Percentiles rank a stretch among this genome's conserved stretches.
phyloP scores from a whole-genome alignment of 2,888 invertebrate species.

The Orchesellides sinensis region DNA sequence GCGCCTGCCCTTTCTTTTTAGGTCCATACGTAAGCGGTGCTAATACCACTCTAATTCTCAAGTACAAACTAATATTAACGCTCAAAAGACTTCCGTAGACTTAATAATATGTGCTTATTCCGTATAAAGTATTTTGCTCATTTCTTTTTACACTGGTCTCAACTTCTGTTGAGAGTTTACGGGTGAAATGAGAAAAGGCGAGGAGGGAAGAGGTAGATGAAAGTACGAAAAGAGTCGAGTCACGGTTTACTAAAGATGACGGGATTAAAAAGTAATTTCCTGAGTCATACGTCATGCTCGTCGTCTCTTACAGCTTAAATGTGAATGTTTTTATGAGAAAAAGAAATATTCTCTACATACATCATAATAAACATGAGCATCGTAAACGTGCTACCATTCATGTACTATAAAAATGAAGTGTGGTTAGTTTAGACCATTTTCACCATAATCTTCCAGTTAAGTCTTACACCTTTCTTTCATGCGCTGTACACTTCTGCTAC shows the following conservation, averaged over 20 bases:
- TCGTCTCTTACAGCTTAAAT: conserved; percentile 34
- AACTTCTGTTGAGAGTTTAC: neutral
- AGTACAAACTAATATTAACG: conserved; percentile 16
- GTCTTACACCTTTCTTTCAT: conserved; percentile 51
- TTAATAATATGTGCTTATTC: neutral
- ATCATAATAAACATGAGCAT: neutral
- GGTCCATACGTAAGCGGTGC: conserved; percentile 5
- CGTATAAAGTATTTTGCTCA: neutral
- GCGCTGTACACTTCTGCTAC: conserved; percentile 17
- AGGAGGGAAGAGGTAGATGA: neutral
- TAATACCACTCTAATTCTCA: conserved; percentile 25
- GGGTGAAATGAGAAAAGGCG: neutral
- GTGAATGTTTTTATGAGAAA: neutral
- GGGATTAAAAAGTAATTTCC: conserved; percentile 67
- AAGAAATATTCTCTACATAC: neutral
- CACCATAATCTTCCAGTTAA: conserved; percentile 56
- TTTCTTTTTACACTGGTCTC: neutral
- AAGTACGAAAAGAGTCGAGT: conserved; percentile 46
- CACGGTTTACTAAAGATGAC: conserved; percentile 61
- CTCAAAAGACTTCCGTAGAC: conserved; percentile 1
- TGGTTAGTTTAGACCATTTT: conserved; percentile 48
- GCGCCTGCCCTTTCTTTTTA: too few species aligned
- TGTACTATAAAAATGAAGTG: neutral
- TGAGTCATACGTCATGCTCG: conserved; percentile 59
- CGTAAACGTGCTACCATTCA: neutral